Conservation (phyloP, 2,888 invertebrate genomes). For the Andrena fulva region DNA sequence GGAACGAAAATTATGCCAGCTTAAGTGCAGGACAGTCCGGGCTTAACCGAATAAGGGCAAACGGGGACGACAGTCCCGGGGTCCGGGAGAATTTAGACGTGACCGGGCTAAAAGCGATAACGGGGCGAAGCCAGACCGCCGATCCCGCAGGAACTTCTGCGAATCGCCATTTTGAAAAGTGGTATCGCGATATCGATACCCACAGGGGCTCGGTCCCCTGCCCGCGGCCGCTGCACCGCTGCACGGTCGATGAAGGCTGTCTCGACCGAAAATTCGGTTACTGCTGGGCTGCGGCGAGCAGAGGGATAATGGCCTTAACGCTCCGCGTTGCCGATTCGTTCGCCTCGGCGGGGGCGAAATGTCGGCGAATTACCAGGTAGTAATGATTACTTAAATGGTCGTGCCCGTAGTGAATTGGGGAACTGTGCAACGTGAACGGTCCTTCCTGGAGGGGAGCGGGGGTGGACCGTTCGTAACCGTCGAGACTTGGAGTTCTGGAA, state of each 20-base stretch:
- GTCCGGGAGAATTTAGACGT: conserved; percentile 50
- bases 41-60: conserved; percentile 78
- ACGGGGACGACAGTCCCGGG: conserved; percentile 42
- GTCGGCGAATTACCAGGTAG: conserved; percentile 34
- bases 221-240: neutral
- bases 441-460: neutral
- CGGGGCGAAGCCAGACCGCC: conserved; percentile 58
- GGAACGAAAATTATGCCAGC: conserved; percentile 81
- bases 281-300: neutral
- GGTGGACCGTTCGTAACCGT: neutral
- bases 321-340: conserved; percentile 18
- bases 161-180: conserved; percentile 33
- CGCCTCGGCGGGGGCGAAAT: conserved; percentile 6
- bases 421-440: neutral
- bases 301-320: conserved; percentile 34
- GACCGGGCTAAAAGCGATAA: conserved; percentile 61
- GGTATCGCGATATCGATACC: conserved; percentile 28
- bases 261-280: conserved; percentile 39
- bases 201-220: neutral
- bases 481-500: neutral
- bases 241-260: conserved; percentile 24
- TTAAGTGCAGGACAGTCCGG: conserved; percentile 78
- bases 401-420: neutral
- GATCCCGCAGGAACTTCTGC: conserved; percentile 41
- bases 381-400: conserved; percentile 39